These are phyloP conservation scores for Platyrinchus mystaceus DNA, from an alignment of 2,797 vertebrate species.

Conservation along the genomic window DNA sequence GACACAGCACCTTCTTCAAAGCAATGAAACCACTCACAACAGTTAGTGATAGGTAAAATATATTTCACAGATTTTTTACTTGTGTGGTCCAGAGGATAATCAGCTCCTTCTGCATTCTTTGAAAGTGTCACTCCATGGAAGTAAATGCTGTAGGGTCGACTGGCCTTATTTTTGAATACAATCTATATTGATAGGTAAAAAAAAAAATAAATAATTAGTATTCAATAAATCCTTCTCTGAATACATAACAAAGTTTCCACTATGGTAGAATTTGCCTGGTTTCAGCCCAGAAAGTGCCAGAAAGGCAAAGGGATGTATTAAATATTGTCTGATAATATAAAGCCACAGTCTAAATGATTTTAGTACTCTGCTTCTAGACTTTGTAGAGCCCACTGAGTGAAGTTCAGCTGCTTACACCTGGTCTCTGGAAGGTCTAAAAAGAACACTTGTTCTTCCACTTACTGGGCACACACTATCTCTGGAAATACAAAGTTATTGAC, in stretches of 20 bases:
- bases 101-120: slow-evolving; percentile 83
- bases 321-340: background rate
- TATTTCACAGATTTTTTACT: slow-evolving; percentile 56
- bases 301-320: background rate
- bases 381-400: background rate
- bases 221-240: background rate
- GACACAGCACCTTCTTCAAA: background rate
- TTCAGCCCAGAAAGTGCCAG: background rate
- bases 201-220: background rate
- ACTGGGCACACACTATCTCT: background rate
- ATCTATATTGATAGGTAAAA: slow-evolving; percentile 77
- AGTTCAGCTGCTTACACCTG: background rate
- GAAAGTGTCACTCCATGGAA: slow-evolving; percentile 92
- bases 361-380: background rate
- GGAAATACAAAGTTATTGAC: background rate
- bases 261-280: background rate
- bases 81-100: slow-evolving; percentile 82
- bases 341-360: background rate
- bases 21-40: background rate
- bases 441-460: background rate
- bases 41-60: background rate
- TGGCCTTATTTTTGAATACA: slow-evolving; percentile 94
- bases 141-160: slow-evolving; percentile 93
- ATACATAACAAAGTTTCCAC: background rate
- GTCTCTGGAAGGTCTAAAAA: background rate